Percentiles rank a stretch among this genome's conserved stretches.
Conservation (phyloP, 2,113 vertebrate species). For the Antigone vipio region DNA sequence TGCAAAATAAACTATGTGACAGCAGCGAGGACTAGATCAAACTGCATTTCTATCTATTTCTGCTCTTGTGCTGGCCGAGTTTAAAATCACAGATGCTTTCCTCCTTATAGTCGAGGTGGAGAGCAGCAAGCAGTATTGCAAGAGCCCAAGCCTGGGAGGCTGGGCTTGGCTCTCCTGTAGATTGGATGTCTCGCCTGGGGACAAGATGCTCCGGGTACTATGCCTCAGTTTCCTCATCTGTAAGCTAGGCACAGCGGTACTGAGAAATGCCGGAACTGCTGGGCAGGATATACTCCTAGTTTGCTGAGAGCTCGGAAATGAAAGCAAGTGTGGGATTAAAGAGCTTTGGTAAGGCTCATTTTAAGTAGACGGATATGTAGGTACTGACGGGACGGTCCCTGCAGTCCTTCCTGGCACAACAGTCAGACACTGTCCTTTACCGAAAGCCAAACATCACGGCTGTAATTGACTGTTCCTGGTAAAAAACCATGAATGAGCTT, state of each 20-base stretch:
- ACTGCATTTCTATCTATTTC: slow-evolving; percentile 41
- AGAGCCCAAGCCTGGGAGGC: neutral
- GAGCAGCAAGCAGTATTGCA: neutral
- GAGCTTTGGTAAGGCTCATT: neutral
- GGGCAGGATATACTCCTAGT: neutral
- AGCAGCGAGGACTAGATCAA: slow-evolving; percentile 9
- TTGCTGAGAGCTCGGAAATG: neutral
- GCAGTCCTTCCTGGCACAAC: neutral
- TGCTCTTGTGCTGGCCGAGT: neutral
- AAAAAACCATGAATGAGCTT: slow-evolving; percentile 48
- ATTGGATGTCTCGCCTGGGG: neutral
- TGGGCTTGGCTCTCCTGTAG: neutral
- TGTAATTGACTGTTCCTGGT: slow-evolving; percentile 47
- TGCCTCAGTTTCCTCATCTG: slow-evolving; percentile 23
- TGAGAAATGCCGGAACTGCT: neutral
- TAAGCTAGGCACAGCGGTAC: neutral
- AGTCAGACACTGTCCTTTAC: slow-evolving; percentile 20
- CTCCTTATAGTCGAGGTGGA: neutral
- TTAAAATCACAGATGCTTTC: slow-evolving; percentile 21
- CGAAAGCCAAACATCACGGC: slow-evolving; percentile 8
- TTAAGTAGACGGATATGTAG: neutral
- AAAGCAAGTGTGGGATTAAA: neutral
- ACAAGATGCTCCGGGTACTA: neutral
- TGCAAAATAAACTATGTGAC: slow-evolving; percentile 42
- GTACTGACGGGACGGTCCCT: neutral